These are phyloP conservation scores for Pteromalus puparum DNA, from an alignment of 1,140 invertebrate species.

Conservation along the genomic window DNA sequence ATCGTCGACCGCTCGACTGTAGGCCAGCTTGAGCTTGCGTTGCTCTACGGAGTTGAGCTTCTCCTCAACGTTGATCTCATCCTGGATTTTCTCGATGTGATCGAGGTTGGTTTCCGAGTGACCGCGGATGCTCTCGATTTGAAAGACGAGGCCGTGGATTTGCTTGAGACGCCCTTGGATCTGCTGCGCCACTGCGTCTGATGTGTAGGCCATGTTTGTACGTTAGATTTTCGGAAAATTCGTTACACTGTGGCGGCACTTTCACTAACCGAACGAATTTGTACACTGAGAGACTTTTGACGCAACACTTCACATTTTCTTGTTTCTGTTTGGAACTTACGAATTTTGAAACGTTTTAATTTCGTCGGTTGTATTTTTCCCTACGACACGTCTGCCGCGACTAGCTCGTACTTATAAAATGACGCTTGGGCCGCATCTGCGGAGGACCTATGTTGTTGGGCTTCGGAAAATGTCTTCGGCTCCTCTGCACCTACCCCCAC, in stretches of 20 bases:
- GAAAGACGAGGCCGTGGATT: conserved; percentile 83
- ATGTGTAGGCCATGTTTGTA: background rate
- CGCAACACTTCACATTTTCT: too few relatives aligned
- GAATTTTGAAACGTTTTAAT: background rate
- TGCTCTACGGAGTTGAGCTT: conserved; percentile 78
- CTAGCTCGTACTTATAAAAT: background rate
- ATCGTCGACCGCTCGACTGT: conserved; percentile 86
- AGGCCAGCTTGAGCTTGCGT: conserved; percentile 86
- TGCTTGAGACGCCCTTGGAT: conserved; percentile 85
- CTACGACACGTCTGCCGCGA: background rate
- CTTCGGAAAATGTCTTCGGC: background rate
- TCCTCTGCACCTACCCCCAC: background rate
- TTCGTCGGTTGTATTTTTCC: background rate
- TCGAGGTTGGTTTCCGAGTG: conserved; percentile 85
- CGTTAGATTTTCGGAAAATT: too few relatives aligned
- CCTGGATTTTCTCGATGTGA: conserved; percentile 85
- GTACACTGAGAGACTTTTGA: too few relatives aligned
- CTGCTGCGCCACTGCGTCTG: background rate
- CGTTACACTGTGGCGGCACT: too few relatives aligned
- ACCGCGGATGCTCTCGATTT: conserved; percentile 85
- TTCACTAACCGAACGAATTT: too few relatives aligned
- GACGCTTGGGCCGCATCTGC: background rate
- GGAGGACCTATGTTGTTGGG: background rate
- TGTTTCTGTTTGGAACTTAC: too few relatives aligned
- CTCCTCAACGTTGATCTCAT: conserved; percentile 81